Percentiles rank a stretch among this genome's conserved stretches.
phyloP scores from a whole-genome alignment of 2,113 vertebrate genomes.

The Nanger granti region DNA sequence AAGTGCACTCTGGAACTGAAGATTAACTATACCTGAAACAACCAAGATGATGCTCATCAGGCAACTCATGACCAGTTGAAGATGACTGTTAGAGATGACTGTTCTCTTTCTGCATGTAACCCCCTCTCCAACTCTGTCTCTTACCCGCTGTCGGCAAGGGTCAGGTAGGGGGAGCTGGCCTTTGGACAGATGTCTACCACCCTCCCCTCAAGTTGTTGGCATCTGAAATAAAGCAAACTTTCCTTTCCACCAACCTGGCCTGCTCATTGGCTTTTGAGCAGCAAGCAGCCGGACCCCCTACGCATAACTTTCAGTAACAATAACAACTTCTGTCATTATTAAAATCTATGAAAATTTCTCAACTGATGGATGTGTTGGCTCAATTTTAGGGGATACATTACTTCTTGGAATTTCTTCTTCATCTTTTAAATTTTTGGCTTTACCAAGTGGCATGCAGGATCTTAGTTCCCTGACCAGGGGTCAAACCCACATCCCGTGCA shows the following conservation, averaged over 20 bases:
- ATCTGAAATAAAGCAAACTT: background rate
- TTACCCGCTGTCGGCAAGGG: accelerated
- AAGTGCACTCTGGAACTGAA: accelerated
- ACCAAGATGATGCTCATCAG: background rate
- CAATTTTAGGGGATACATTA: background rate
- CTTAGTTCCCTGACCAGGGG: background rate
- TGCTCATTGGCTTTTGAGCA: background rate
- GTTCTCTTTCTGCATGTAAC: background rate
- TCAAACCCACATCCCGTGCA: background rate
- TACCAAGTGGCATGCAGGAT: background rate
- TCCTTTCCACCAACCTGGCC: background rate
- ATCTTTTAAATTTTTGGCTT: background rate
- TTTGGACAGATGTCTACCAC: background rate
- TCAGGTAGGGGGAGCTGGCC: accelerated
- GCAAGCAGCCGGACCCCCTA: accelerated
- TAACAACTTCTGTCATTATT: background rate
- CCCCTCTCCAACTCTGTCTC: background rate
- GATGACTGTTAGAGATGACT: background rate
- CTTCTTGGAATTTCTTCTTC: background rate
- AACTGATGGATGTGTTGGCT: background rate
- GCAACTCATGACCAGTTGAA: background rate
- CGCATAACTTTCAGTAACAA: background rate
- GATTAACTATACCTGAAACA: background rate
- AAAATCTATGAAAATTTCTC: background rate
- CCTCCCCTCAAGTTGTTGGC: background rate